Conservation (phyloP, 2,797 vertebrate species). For the Enteromius fasciolatus region DNA sequence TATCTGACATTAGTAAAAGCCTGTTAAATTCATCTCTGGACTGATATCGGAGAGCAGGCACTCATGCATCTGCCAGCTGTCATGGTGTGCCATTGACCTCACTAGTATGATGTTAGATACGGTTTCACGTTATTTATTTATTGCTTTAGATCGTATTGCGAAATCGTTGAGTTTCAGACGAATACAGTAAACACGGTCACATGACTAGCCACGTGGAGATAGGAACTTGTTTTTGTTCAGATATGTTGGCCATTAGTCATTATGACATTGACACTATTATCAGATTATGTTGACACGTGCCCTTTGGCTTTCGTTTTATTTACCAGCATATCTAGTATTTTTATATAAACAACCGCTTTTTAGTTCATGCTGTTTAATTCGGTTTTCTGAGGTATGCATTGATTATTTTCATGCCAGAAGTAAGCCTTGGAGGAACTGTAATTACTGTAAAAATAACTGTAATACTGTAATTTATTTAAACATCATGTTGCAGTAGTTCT, state of each 20-base stretch:
- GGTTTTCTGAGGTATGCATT: not conserved
- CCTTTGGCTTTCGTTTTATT: not conserved
- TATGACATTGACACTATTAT: slow-evolving; percentile 5
- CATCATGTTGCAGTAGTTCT: not conserved
- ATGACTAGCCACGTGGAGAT: slow-evolving; percentile 70
- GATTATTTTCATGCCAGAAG: not conserved
- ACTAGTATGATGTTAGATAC: not conserved
- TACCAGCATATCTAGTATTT: not conserved
- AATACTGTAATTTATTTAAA: not conserved
- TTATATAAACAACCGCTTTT: not conserved
- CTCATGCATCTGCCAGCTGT: slow-evolving; percentile 7
- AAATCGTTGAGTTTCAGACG: slow-evolving; percentile 48
- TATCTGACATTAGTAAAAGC: not conserved
- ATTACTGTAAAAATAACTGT: no score
- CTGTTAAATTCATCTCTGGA: not conserved
- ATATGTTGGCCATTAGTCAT: not conserved
- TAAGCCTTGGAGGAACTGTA: not conserved
- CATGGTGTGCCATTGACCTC: not conserved
- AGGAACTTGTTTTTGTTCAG: not conserved
- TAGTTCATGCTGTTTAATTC: not conserved
- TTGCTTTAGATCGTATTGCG: slow-evolving; percentile 55
- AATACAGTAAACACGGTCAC: slow-evolving; percentile 73
- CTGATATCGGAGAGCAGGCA: not conserved
- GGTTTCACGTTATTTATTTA: slow-evolving; percentile 4
- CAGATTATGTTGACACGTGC: slow-evolving; percentile 1